phyloP scores from a whole-genome alignment of 2,888 invertebrate genomes.

The Electrophaes corylata region DNA sequence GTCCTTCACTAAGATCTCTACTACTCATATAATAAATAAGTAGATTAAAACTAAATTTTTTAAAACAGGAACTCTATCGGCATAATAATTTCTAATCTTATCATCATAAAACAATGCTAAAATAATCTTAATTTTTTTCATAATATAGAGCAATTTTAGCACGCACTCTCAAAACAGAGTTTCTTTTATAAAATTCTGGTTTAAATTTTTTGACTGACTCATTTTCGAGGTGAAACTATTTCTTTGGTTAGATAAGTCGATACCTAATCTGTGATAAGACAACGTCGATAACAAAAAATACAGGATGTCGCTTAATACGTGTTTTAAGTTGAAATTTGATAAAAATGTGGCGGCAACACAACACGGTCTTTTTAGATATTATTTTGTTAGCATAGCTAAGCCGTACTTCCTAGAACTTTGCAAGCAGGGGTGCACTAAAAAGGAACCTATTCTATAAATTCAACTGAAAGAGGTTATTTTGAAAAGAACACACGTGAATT shows the following conservation, averaged over 20 bases:
- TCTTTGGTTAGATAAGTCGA: conserved; percentile 74
- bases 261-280: conserved; percentile 80
- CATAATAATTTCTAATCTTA: conserved; percentile 16
- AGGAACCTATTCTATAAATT: too few relatives aligned
- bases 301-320: conserved; percentile 52
- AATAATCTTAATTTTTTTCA: neutral
- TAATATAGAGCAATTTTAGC: neutral
- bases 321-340: neutral
- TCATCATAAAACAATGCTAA: conserved; percentile 3
- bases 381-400: too few relatives aligned
- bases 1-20: too few relatives aligned
- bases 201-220: conserved; percentile 41
- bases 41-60: neutral
- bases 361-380: too few relatives aligned
- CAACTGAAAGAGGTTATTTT: too few relatives aligned
- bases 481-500: too few relatives aligned
- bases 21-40: too few relatives aligned
- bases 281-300: conserved; percentile 63
- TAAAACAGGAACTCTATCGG: neutral
- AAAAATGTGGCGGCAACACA: too few relatives aligned
- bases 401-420: too few relatives aligned
- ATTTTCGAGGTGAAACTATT: conserved; percentile 64
- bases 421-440: too few relatives aligned
- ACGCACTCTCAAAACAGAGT: neutral
- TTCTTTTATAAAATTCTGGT: neutral